phyloP scores from a whole-genome alignment of 2,888 invertebrate genomes.

The Aethes cnicana region DNA sequence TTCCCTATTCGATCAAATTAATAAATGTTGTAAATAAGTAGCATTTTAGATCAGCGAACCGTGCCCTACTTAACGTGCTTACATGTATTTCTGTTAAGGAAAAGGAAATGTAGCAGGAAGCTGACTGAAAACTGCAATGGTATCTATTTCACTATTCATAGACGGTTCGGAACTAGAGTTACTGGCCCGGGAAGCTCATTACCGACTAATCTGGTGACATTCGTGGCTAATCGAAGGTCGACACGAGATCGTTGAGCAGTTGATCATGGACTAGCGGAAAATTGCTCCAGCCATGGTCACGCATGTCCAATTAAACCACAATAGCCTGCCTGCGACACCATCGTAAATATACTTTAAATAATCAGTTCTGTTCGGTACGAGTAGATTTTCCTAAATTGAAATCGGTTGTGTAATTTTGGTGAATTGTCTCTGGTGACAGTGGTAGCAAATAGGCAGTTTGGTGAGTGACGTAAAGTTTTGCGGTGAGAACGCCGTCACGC shows the following conservation, averaged over 20 bases:
- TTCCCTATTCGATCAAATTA: no score
- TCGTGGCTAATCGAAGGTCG: constrained; percentile 25
- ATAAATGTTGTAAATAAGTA: no score
- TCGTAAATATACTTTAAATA: neutral
- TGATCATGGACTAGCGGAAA: constrained; percentile 11
- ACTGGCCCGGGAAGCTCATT: constrained; percentile 13
- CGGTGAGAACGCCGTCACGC: neutral
- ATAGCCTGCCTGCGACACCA: no score
- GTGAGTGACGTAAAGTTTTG: neutral
- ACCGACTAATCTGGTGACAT: constrained; percentile 17
- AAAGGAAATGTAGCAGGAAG: constrained; percentile 13
- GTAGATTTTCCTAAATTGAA: neutral
- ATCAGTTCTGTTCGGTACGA: neutral
- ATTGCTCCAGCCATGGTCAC: constrained; percentile 14
- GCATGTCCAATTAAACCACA: constrained; percentile 15
- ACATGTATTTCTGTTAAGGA: no score
- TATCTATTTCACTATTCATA: neutral
- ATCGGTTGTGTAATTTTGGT: constrained; percentile 17
- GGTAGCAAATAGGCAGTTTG: neutral
- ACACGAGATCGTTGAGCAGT: neutral
- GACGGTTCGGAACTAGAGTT: constrained; percentile 10
- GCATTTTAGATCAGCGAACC: no score
- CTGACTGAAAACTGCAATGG: no score
- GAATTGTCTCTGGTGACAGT: constrained; percentile 7
- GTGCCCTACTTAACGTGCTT: no score